phyloP scores from a whole-genome alignment of 2,113 vertebrate species.

The Oreochromis spilurus region DNA sequence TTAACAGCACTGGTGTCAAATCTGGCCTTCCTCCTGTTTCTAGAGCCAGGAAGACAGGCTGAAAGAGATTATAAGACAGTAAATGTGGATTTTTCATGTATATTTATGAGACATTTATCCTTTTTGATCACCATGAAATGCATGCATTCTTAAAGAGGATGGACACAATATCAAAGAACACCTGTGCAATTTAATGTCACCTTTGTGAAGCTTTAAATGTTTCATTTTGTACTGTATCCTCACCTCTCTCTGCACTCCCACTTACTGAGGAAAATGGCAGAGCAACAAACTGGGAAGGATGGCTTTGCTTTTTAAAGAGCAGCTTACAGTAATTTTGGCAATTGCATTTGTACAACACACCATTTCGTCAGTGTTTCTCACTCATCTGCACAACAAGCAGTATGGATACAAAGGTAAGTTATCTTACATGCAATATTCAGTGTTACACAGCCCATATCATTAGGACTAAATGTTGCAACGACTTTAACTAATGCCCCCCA shows the following conservation, averaged over 20 bases:
- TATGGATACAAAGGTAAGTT: not conserved
- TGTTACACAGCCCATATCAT: not conserved
- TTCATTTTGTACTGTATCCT: not conserved
- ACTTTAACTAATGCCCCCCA: not conserved
- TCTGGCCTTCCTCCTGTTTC: constrained; percentile 70
- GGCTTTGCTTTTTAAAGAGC: not conserved
- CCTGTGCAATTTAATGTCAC: not conserved
- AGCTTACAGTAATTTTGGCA: not conserved
- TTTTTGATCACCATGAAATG: not conserved
- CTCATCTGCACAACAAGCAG: not conserved
- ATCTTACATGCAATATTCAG: not conserved
- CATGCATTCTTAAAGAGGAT: not conserved
- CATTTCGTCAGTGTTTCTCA: not conserved
- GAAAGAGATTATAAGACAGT: constrained; percentile 28
- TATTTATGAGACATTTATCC: constrained; percentile 25
- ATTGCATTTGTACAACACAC: not conserved
- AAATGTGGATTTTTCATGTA: constrained; percentile 29
- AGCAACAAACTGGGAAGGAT: constrained; percentile 18
- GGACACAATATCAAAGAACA: constrained; percentile 8
- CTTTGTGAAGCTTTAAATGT: not conserved
- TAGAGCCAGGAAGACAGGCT: constrained; percentile 33
- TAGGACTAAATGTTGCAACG: not conserved
- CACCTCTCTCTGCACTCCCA: not conserved
- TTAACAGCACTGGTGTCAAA: constrained; percentile 70
- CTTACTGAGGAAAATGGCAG: not conserved